Base-by-base conservation (phyloP, 1,140 invertebrate species). In the Coptotermes formosanus region DNA sequence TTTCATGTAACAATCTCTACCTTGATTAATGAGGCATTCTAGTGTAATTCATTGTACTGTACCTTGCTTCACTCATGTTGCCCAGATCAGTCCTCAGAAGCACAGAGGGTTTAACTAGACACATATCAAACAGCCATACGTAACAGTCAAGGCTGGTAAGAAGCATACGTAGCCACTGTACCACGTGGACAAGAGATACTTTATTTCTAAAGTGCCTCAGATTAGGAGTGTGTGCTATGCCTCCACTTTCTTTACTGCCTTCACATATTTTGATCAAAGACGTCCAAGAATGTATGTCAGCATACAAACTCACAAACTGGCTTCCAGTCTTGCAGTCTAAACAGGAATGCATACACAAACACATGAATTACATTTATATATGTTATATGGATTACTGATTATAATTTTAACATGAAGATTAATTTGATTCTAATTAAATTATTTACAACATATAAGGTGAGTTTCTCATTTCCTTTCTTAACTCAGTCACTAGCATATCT, bases 121-220 rank as follows among this genome's bases (percentile, higher is more conserved):
- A 21, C 38, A 2, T 82, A 45, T 0, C 87, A 30, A 92, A 86
- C 8, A 93, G 86, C 91, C 92, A 93, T 82, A 89, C 89, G 64
- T 91, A 92, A 84, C 90, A 91, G 87, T 93, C 91, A 8, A 93
- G 87, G 64, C 89, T 88, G 64, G 89, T 89, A 23, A 90, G 84
- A 32, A 93, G 87, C 8, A 55, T 55, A 84, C 88, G 85, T 69
- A 90, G 45, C 89, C 90, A 90, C 0, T 11, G 43, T 45, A 84
- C 30, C n/a, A 84, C 30, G 4, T 84, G 16, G 19, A n/a, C 44
- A 19, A 52, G 45, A 45, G 83, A 25, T 30, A 30, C 45, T 84
- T 45, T 23, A 59, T 21, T 84, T 55, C 45, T n/a, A 32, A 84
- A n/a, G 25, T 48, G 11, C 9, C 1, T 44, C 45, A 44, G 45